Percentiles rank a stretch among this genome's conserved stretches.
phyloP scores from a whole-genome alignment of 2,888 invertebrate genomes.

The Catonia carolina region DNA sequence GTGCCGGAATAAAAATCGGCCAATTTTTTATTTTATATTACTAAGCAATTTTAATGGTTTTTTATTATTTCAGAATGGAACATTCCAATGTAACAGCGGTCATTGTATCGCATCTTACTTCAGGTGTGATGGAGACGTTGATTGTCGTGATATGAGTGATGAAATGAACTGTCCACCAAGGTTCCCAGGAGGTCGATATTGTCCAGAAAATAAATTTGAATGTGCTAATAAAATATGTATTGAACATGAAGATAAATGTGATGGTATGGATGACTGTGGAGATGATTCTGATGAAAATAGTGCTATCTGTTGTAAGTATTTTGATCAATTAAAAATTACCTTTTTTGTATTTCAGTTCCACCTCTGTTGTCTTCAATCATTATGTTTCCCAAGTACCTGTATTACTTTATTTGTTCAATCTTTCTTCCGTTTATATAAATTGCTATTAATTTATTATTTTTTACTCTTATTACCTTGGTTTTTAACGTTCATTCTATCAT shows the following conservation, averaged over 20 bases:
- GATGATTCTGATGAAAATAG: conserved; percentile 84
- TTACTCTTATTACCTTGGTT: too few relatives aligned
- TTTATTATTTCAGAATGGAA: conserved; percentile 58
- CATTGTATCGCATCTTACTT: conserved; percentile 88
- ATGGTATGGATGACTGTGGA: conserved; percentile 88
- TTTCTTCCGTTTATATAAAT: too few relatives aligned
- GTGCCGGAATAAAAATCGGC: too few relatives aligned
- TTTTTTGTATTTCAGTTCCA: too few relatives aligned
- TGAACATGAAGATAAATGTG: conserved; percentile 80
- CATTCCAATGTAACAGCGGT: conserved; percentile 86
- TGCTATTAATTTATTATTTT: too few relatives aligned
- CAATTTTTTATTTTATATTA: too few relatives aligned
- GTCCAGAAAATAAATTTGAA: conserved; percentile 84
- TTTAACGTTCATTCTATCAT: too few relatives aligned
- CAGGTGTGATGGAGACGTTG: conserved; percentile 82
- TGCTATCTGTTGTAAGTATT: conserved; percentile 56
- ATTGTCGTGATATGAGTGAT: conserved; percentile 84
- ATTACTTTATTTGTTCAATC: too few relatives aligned
- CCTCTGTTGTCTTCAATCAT: too few relatives aligned
- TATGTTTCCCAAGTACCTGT: too few relatives aligned
- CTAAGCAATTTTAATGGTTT: too few relatives aligned
- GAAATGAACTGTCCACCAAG: conserved; percentile 84
- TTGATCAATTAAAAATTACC: neutral
- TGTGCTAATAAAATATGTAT: conserved; percentile 86
- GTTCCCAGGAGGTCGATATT: conserved; percentile 81